Evolutionary conservation across 1,140 invertebrate species (phyloP), one percentile per base, ranked within the genome.

Genomic region (Orchesella cincta): DNA sequence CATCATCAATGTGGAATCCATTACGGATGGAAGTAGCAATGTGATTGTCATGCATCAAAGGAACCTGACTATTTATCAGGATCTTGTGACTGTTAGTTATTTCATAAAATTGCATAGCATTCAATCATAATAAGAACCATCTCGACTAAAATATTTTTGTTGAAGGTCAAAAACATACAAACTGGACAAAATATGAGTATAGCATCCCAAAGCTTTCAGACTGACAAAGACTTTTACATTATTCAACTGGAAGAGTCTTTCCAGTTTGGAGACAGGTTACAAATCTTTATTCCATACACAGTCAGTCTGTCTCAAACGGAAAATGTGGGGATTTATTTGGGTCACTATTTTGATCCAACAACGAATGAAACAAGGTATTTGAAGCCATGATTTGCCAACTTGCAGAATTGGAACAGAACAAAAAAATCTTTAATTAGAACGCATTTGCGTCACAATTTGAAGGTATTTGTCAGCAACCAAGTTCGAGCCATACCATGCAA

Each of bases 401-500:
- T n/a, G n/a, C n/a, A n/a, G n/a, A n/a, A n/a, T n/a, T n/a, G n/a
- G n/a, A n/a, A n/a, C n/a, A n/a, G n/a, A n/a, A n/a, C n/a, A n/a
- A n/a, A n/a, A n/a, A n/a, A n/a, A n/a, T n/a, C n/a, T n/a, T n/a
- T n/a, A n/a, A n/a, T n/a, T n/a, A 93, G 92, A 85, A n/a, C n/a
- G n/a, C 93, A 92, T 91, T n/a, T n/a, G n/a, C n/a, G n/a, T n/a
- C n/a, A n/a, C n/a, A n/a, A n/a, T n/a, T n/a, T n/a, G n/a, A n/a
- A n/a, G n/a, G n/a, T n/a, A n/a, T n/a, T 88, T 93, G 78, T 92
- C 92, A 1, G 89, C 91, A 0, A 95, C 95, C 0, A 94, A 97
- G 86, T 97, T 98, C 84, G 93, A 98, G 85, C 91, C 94, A 0
- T 95, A 93, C 0, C 92, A 94, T 84, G 96, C 96, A 0, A 88